Base-by-base conservation (phyloP, 2,888 invertebrate genomes). In the Axea sp. region DNA sequence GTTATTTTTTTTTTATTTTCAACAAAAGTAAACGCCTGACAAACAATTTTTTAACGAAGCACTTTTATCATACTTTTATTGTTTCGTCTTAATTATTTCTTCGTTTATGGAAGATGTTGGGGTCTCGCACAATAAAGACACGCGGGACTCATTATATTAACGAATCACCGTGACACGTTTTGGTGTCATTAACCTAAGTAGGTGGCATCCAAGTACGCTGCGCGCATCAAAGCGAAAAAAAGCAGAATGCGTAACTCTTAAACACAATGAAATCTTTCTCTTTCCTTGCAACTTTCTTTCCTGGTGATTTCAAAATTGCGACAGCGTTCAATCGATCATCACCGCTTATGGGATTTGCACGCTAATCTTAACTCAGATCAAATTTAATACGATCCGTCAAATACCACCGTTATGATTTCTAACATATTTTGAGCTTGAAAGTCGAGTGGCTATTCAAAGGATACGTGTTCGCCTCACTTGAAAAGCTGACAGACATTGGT, bases 131-230 rank as follows among this genome's bases (percentile, higher is more conserved):
- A 47, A 47, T 49, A 19, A 22, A 51, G 33, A 35, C 49, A 41
- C 64, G 67, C 59, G 73, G 60, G 78, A 69, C 78, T 83, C 80
- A 82, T 83, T 83, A 82, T 78, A 77, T 78, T 81, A 82, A 84
- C 83, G 81, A 83, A 81, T 84, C 79, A 77, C 85, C 84, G 76
- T 86, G 85, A 86, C 85, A 84, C 78, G 79, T 82, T 85, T 86
- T 71, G 76, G 78, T 84, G 85, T 86, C 83, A 80, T 84, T 81
- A 84, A 83, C 82, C 82, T 75, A 78, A 75, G 79, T 65, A 65
- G 72, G 76, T 64, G 53, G 69, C 65, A 68, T 28, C 30, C 57
- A 53, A 73, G 68, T 57, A 49, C 41, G 55, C 64, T 49, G 57
- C 53, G 57, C 57, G 55, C 60, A 67, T 49, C 47, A 55, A 73